Conservation (phyloP, 2,888 invertebrate genomes). For the Drosophila mettleri region DNA sequence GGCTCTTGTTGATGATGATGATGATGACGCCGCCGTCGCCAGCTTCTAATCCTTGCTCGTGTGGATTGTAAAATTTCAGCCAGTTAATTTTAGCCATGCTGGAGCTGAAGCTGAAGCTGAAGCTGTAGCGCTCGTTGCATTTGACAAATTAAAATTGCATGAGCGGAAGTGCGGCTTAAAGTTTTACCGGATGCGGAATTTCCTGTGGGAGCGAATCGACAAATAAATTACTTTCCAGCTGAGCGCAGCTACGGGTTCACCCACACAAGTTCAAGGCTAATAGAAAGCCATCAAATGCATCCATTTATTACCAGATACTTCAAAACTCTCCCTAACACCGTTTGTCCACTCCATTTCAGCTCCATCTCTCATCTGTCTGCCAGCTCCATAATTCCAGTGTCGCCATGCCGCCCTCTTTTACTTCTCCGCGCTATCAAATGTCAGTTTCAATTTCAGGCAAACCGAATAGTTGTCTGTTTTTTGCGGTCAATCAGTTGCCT, state of each 20-base stretch:
- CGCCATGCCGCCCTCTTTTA: constrained; percentile 21
- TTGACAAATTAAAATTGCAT: constrained; percentile 82
- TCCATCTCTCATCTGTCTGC: neutral
- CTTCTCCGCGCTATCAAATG: constrained; percentile 7
- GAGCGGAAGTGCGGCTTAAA: constrained; percentile 79
- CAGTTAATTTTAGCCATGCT: constrained; percentile 73
- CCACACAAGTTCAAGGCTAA: constrained; percentile 65
- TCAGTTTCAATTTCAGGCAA: constrained; percentile 49
- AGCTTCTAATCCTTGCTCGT: constrained; percentile 71
- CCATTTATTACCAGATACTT: constrained; percentile 38
- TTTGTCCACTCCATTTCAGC: constrained; percentile 40
- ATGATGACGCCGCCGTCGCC: constrained; percentile 22
- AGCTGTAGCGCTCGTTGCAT: constrained; percentile 46
- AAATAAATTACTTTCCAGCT: constrained; percentile 59
- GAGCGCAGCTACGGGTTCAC: constrained; percentile 13
- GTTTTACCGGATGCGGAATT: constrained; percentile 66
- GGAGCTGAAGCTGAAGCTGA: constrained; percentile 17
- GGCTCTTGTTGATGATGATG: constrained; percentile 16
- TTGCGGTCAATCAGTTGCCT: constrained; percentile 40
- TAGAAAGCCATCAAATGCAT: constrained; percentile 28
- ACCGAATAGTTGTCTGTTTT: constrained; percentile 38
- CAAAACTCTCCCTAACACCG: constrained; percentile 46
- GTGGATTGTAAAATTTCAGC: constrained; percentile 76
- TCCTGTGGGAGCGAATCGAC: constrained; percentile 45
- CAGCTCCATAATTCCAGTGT: constrained; percentile 21